Percentiles rank a stretch among this genome's conserved stretches.
These are phyloP conservation scores for Parazoanthus darwini DNA, from an alignment of 92 coral and sea anemone species.

Conservation along the genomic window DNA sequence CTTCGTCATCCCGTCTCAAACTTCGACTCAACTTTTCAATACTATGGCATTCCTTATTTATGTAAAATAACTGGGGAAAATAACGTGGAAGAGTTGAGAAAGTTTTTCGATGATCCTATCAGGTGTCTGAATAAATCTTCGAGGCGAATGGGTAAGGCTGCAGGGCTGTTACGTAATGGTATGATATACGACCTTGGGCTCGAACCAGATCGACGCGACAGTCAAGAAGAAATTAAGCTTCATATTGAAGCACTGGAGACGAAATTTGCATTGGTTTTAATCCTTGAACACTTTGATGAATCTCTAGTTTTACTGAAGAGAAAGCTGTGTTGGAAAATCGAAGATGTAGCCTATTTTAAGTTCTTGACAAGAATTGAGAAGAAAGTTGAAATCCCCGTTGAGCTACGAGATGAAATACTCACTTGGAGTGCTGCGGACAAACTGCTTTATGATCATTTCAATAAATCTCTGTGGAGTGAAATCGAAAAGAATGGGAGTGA, in stretches of 20 bases:
- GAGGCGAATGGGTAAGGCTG: constrained; percentile 35
- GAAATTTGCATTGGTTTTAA: constrained; percentile 70
- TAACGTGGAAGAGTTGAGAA: constrained; percentile 57
- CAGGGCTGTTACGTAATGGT: constrained; percentile 67
- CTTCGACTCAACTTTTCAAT: constrained; percentile 62
- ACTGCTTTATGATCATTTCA: constrained; percentile 49
- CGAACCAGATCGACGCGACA: constrained; percentile 63
- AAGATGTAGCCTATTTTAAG: constrained; percentile 72
- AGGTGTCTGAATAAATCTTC: constrained; percentile 57
- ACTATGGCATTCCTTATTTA: constrained; percentile 60
- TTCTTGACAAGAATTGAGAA: constrained; percentile 68
- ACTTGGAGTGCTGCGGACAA: constrained; percentile 34
- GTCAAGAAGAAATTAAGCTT: constrained; percentile 51
- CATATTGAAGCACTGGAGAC: constrained; percentile 54
- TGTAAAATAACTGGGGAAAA: constrained; percentile 64
- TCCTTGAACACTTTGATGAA: constrained; percentile 81
- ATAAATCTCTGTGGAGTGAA: constrained; percentile 68
- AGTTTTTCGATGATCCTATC: constrained; percentile 61
- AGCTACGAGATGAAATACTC: constrained; percentile 53
- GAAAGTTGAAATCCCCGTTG: constrained; percentile 39
- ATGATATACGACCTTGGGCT: constrained; percentile 78
- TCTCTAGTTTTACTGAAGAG: constrained; percentile 66
- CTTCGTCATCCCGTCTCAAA: constrained; percentile 64
- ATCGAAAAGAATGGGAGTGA: constrained; percentile 63
- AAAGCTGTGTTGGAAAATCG: constrained; percentile 70